These are phyloP conservation scores for Drosophila sp. DNA, from an alignment of 1,140 invertebrate genomes.

Conservation along the genomic window DNA sequence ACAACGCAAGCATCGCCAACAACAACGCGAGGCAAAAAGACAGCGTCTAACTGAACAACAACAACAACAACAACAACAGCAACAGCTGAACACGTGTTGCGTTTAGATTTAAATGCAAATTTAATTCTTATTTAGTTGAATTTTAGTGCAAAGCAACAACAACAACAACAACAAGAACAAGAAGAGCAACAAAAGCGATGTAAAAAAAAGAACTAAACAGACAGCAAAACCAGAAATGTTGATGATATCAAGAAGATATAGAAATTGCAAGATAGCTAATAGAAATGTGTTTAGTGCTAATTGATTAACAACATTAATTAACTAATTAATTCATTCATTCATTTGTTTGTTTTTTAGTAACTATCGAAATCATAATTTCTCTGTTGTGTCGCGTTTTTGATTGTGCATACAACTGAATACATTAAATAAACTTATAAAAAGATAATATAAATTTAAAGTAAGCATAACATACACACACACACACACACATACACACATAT, in stretches of 20 bases:
- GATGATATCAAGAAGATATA: not conserved
- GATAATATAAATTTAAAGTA: too few species aligned
- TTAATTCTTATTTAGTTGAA: slow-evolving; percentile 78
- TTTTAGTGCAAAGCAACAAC: slow-evolving; percentile 69
- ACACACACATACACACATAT: slow-evolving; percentile 12
- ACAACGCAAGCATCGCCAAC: slow-evolving; percentile 24
- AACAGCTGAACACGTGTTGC: slow-evolving; percentile 37
- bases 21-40: slow-evolving; percentile 59
- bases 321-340: not conserved
- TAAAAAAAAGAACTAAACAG: too few species aligned
- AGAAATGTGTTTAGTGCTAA: slow-evolving; percentile 44
- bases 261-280: slow-evolving; percentile 6
- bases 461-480: slow-evolving; percentile 3
- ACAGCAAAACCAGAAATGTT: too few species aligned
- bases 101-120: slow-evolving; percentile 61
- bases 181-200: slow-evolving; percentile 14
- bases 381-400: slow-evolving; percentile 4
- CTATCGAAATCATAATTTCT: not conserved
- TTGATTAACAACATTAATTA: slow-evolving; percentile 11
- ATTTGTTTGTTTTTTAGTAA: not conserved
- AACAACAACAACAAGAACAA: slow-evolving; percentile 23
- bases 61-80: slow-evolving; percentile 6
- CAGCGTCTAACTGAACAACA: slow-evolving; percentile 60
- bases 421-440: not conserved
- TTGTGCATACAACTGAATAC: slow-evolving; percentile 40